Percentiles rank a stretch among this genome's conserved stretches.
phyloP scores from a whole-genome alignment of 2,888 invertebrate species.

The Campaea margaritaria region DNA sequence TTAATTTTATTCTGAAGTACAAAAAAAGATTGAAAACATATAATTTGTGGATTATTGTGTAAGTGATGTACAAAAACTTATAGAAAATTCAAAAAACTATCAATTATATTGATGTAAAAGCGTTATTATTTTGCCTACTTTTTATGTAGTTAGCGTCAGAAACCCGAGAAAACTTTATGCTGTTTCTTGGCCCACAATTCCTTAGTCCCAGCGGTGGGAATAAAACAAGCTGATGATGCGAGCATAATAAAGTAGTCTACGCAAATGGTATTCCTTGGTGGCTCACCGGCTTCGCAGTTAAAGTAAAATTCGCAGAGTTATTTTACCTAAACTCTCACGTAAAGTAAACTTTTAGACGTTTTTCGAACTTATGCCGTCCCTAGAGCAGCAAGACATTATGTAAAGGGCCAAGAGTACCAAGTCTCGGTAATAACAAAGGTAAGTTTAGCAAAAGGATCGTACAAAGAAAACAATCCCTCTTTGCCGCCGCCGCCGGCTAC shows the following conservation, averaged over 20 bases:
- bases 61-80: no score
- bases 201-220: background rate
- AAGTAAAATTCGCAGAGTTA: slow-evolving; percentile 52
- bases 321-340: slow-evolving; percentile 47
- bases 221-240: background rate
- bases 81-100: no score
- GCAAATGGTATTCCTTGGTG: slow-evolving; percentile 31
- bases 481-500: background rate
- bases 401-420: slow-evolving; percentile 20
- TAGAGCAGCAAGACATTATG: slow-evolving; percentile 31
- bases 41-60: no score
- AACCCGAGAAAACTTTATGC: no score
- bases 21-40: no score
- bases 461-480: slow-evolving; percentile 1
- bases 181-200: no score
- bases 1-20: no score
- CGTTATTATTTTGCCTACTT: no score
- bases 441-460: slow-evolving; percentile 7
- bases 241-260: slow-evolving; percentile 5
- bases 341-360: slow-evolving; percentile 48
- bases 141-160: no score
- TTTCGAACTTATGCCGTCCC: slow-evolving; percentile 37
- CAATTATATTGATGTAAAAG: no score
- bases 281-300: slow-evolving; percentile 30
- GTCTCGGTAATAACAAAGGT: slow-evolving; percentile 6